Percentiles rank a stretch among this genome's conserved stretches.
phyloP scores from a whole-genome alignment of 2,888 invertebrate species.

The Calameuta idolon region DNA sequence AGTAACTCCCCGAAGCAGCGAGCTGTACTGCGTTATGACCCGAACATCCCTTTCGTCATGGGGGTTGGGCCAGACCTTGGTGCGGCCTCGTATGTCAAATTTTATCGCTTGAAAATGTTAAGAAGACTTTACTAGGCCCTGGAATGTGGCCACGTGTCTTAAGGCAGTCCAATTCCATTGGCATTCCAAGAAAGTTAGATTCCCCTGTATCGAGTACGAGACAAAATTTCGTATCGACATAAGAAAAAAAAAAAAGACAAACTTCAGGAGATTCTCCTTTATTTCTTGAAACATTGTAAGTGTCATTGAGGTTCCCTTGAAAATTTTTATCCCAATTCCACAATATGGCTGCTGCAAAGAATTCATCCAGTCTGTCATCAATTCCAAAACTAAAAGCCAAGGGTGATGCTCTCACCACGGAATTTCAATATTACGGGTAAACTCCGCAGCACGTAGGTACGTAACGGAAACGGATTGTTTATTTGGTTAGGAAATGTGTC shows the following conservation, averaged over 20 bases:
- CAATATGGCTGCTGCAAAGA: conserved; percentile 12
- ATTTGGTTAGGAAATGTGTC: too few relatives aligned
- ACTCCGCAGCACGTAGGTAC: not conserved
- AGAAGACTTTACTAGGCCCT: conserved; percentile 22
- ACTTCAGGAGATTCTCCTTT: too few relatives aligned
- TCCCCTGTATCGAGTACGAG: too few relatives aligned
- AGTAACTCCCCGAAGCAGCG: conserved; percentile 46
- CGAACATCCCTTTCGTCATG: conserved; percentile 54
- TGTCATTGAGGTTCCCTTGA: too few relatives aligned
- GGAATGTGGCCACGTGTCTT: conserved; percentile 2
- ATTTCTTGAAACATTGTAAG: too few relatives aligned
- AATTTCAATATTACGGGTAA: conserved; percentile 67
- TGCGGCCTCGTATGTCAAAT: conserved; percentile 59
- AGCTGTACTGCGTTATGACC: conserved; percentile 58
- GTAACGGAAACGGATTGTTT: too few relatives aligned
- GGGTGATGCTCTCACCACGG: conserved; percentile 66
- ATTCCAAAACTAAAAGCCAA: conserved; percentile 25
- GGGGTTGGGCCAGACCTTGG: conserved; percentile 40
- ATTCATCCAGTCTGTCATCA: conserved; percentile 8
- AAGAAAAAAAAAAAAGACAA: too few relatives aligned
- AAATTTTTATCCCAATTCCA: not conserved
- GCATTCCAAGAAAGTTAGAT: too few relatives aligned
- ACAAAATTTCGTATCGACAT: too few relatives aligned
- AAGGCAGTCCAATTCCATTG: not conserved
- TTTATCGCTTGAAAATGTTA: conserved; percentile 62